phyloP scores from a whole-genome alignment of 2,888 invertebrate species.

The Syritta pipiens region DNA sequence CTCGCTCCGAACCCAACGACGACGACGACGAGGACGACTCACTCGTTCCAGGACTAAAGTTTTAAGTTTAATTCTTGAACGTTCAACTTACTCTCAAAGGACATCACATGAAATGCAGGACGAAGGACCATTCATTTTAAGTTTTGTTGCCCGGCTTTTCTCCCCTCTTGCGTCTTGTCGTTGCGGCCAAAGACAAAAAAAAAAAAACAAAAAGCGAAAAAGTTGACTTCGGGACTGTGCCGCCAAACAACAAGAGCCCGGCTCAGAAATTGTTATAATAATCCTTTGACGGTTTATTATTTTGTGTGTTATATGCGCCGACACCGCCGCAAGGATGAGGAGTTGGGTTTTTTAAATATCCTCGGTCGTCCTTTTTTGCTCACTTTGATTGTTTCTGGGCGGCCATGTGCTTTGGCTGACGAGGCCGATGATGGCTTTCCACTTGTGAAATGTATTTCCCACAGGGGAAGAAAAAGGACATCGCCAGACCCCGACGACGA shows the following conservation, averaged over 20 bases:
- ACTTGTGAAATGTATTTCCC: background rate
- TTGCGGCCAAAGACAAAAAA: conserved; percentile 26
- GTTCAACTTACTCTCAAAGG: conserved; percentile 77
- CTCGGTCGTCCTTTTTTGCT: background rate
- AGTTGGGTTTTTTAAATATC: conserved; percentile 19
- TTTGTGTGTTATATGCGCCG: conserved; percentile 36
- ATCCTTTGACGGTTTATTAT: conserved; percentile 65
- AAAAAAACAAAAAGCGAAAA: conserved; percentile 31
- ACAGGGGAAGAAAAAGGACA: background rate
- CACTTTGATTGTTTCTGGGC: conserved; percentile 10
- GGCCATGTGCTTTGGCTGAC: background rate
- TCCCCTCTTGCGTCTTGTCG: too few relatives aligned
- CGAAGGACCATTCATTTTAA: conserved; percentile 73
- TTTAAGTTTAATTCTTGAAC: conserved; percentile 75
- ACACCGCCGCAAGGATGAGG: conserved; percentile 30
- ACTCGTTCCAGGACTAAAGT: conserved; percentile 71
- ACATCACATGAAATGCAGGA: conserved; percentile 76
- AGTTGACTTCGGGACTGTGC: conserved; percentile 23
- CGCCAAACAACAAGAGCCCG: conserved; percentile 6
- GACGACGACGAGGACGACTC: conserved; percentile 67
- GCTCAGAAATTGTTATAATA: conserved; percentile 46
- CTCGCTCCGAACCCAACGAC: conserved; percentile 25
- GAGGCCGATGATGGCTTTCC: conserved; percentile 1
- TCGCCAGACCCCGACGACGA: background rate
- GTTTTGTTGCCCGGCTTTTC: conserved; percentile 48